phyloP scores from a whole-genome alignment of 1,140 invertebrate genomes.

The Cydia amplana region DNA sequence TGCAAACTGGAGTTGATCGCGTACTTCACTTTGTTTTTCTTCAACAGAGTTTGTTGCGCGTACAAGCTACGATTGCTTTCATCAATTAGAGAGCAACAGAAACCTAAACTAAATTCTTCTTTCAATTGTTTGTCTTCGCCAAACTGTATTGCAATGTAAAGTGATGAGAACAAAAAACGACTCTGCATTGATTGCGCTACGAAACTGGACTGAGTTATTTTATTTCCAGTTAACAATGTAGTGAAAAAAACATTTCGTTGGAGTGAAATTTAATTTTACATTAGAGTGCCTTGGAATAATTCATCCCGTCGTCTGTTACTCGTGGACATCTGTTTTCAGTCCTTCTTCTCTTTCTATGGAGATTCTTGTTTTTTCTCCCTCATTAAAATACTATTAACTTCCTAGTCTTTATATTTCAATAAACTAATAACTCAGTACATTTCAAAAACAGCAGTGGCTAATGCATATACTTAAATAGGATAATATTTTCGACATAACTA shows the following conservation, averaged over 20 bases:
- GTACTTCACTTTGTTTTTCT: too few relatives aligned
- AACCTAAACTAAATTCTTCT: constrained; percentile 8
- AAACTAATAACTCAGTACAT: too few relatives aligned
- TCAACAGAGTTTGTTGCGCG: not conserved
- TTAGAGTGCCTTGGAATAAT: constrained; percentile 18
- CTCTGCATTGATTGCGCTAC: constrained; percentile 25
- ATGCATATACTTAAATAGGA: too few relatives aligned
- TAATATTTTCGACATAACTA: too few relatives aligned
- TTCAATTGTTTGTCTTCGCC: constrained; percentile 14
- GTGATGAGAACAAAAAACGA: not conserved
- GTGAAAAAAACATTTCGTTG: constrained; percentile 4
- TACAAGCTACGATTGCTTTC: not conserved
- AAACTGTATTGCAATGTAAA: constrained; percentile 5
- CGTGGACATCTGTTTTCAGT: not conserved
- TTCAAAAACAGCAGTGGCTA: too few relatives aligned
- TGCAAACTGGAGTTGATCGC: too few relatives aligned
- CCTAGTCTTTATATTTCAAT: too few relatives aligned
- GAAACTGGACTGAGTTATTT: constrained; percentile 19
- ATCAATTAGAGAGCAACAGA: not conserved
- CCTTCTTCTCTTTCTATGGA: not conserved
- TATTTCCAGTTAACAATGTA: constrained; percentile 28
- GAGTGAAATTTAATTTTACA: constrained; percentile 28
- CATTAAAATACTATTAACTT: not conserved
- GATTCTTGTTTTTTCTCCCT: not conserved
- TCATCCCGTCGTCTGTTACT: not conserved